phyloP scores from a whole-genome alignment of 2,797 vertebrate species.

The Poeciliopsis infans region DNA sequence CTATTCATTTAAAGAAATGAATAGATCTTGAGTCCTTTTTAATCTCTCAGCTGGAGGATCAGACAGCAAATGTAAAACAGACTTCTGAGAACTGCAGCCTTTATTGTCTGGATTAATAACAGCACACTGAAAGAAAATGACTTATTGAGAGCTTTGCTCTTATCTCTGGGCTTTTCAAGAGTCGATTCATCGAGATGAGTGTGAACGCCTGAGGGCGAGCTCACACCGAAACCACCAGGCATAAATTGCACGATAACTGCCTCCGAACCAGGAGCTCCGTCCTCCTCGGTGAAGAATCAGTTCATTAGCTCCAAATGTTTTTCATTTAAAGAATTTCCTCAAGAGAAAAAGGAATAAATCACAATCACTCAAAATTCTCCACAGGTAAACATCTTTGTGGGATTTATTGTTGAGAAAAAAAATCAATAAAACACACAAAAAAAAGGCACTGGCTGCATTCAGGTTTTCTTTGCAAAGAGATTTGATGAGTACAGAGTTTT shows the following conservation, averaged over 20 bases:
- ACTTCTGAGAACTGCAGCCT: conserved; percentile 41
- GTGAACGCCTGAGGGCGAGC: conserved; percentile 44
- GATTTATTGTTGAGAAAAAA: conserved; percentile 23
- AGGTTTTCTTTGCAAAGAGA: conserved; percentile 44
- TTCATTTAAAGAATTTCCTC: conserved; percentile 3
- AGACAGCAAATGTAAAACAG: conserved; percentile 38
- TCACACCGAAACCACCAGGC: conserved; percentile 45
- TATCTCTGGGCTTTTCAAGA: conserved; percentile 44
- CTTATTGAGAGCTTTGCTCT: conserved; percentile 45
- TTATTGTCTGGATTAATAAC: conserved; percentile 66
- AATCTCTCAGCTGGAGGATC: conserved; percentile 27
- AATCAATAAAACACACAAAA: conserved; percentile 52
- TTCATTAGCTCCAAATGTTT: conserved; percentile 40
- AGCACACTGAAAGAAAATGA: conserved; percentile 48
- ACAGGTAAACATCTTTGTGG: conserved; percentile 15
- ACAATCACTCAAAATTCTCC: not conserved
- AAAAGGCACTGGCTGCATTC: conserved; percentile 28
- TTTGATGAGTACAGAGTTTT: conserved; percentile 32
- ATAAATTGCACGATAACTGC: conserved; percentile 58
- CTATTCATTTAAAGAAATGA: not conserved
- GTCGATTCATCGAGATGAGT: conserved; percentile 43
- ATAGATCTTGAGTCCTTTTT: no score
- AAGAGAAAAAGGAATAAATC: conserved; percentile 19
- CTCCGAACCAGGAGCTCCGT: conserved; percentile 37
- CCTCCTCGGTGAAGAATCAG: conserved; percentile 33